phyloP scores from a whole-genome alignment of 2,888 invertebrate genomes.

The Heliconius hortense region DNA sequence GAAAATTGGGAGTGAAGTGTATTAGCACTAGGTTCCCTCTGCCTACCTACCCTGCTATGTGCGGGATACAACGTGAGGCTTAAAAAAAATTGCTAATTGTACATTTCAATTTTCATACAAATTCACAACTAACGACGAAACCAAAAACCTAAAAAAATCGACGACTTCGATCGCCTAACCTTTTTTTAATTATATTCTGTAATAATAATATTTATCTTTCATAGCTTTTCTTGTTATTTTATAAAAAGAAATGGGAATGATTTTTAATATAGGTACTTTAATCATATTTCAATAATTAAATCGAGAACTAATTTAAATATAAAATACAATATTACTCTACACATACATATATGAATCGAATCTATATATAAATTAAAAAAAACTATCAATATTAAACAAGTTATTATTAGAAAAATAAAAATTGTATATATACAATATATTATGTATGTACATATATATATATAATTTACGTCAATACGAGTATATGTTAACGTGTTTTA shows the following conservation, averaged over 20 bases:
- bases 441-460: neutral
- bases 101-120: too few relatives aligned
- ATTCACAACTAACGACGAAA: too few relatives aligned
- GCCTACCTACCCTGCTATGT: too few relatives aligned
- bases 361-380: neutral
- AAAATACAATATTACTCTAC: neutral
- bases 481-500: neutral
- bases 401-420: neutral
- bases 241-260: neutral
- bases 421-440: neutral
- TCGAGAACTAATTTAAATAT: neutral
- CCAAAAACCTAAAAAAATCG: too few relatives aligned
- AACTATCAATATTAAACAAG: neutral
- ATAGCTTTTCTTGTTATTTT: neutral
- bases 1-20: too few relatives aligned
- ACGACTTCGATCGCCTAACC: too few relatives aligned
- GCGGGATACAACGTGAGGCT: too few relatives aligned
- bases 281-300: neutral
- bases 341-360: neutral
- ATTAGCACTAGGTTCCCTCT: too few relatives aligned
- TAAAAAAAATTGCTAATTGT: too few relatives aligned
- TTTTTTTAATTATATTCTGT: too few relatives aligned
- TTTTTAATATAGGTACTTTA: too few relatives aligned
- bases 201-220: too few relatives aligned
- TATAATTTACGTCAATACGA: conserved; percentile 1